These are phyloP conservation scores for Aurelia aurita DNA, from an alignment of 30 jellyfish, hydroid and myxozoan genomes.

Conservation along the genomic window DNA sequence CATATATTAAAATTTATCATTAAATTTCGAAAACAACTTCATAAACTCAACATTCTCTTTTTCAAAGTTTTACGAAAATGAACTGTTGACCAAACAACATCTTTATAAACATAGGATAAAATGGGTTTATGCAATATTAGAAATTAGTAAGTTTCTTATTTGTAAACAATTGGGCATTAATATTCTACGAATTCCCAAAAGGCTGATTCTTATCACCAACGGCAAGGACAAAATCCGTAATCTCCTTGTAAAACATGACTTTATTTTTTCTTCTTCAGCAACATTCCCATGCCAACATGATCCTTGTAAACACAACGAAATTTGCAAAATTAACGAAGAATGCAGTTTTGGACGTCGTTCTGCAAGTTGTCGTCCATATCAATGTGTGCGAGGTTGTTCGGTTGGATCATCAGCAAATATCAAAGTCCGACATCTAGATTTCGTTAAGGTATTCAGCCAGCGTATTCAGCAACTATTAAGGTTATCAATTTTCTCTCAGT, in stretches of 20 bases:
- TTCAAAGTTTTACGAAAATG: too few species aligned
- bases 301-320: conserved; percentile 70
- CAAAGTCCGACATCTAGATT: conserved; percentile 31
- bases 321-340: conserved; percentile 63
- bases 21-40: too few species aligned
- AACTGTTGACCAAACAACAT: too few species aligned
- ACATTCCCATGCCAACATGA: conserved; percentile 80
- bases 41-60: too few species aligned
- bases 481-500: too few species aligned
- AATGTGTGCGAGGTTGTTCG: conserved; percentile 64
- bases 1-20: too few species aligned
- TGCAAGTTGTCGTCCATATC: conserved; percentile 46
- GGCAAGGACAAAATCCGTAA: background rate
- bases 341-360: conserved; percentile 50
- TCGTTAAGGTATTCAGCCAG: conserved; percentile 61
- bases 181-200: too few species aligned
- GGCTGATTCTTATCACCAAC: background rate
- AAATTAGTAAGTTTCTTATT: too few species aligned
- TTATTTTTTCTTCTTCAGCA: conserved; percentile 27
- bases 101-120: too few species aligned
- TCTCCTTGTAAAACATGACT: background rate
- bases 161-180: too few species aligned
- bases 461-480: too few species aligned
- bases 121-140: too few species aligned
- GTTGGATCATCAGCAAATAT: conserved; percentile 50